Evolutionary conservation across 1,140 invertebrate species (phyloP), one percentile per base, ranked within the genome.

Genomic region (Mercenaria mercenaria): DNA sequence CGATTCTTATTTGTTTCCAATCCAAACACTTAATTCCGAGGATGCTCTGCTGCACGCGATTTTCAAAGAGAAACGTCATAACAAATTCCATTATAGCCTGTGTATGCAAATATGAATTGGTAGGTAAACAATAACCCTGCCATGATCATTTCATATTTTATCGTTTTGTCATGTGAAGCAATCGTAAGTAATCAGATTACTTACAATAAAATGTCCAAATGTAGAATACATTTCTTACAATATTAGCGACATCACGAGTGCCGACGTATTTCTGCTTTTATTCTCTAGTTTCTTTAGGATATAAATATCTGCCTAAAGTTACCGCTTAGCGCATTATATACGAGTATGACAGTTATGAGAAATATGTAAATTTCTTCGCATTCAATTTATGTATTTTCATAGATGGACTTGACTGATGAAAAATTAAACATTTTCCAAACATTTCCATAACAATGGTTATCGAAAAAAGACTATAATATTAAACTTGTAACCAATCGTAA

Each of bases 1-100:
- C 37, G 47, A 79, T 81, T 88, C 77, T 39, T 88, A 81, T 88
- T 81, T 81, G 86, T 88, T 69, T 88, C 86, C 86, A 88, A 80
- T 88, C 86, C 77, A 80, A 52, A 41, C 56, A 69, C 86, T 50
- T 88, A 50, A 80, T 80, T 81, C 52, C 29, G 11, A 29, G 23
- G 29, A 88, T 67, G 39, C 47, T 18, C 23, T 29, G 18, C 29
- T 77, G 86, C 86, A 88, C 86, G 86, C 61, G 39, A 88, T 47
- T 50, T 72, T 72, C 26, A 67, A 52, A 47, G 29, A 29, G 37
- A 43, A 79, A 52, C 56, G 76, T 69, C 74, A 50, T 67, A 88
- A 67, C 26, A 79, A 76, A 77, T 79, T 77, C 85, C 85, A 79
- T 79, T 61, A 79, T 26, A 41, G 37, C 10, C 20, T 6, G 47